These are phyloP conservation scores for Mormoops blainvillei DNA, from an alignment of 2,113 vertebrate genomes.

Conservation along the genomic window DNA sequence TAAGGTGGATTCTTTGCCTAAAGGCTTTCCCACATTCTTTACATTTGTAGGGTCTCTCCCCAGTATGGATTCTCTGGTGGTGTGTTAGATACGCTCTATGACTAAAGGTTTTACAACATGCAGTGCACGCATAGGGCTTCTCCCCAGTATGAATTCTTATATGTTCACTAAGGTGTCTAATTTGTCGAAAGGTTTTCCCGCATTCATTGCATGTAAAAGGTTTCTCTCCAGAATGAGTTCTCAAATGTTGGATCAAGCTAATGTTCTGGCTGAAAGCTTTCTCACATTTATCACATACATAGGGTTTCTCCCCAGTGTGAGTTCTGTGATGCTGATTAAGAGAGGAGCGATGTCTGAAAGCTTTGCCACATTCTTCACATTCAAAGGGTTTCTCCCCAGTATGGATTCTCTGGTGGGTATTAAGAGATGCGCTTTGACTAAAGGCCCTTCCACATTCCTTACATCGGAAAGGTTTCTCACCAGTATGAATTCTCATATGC, in stretches of 20 bases:
- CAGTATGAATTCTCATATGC: slow-evolving; percentile 74
- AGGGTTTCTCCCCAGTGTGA: slow-evolving; percentile 69
- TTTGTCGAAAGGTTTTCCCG: slow-evolving; percentile 71
- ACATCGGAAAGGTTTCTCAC: slow-evolving; percentile 72
- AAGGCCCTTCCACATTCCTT: slow-evolving; percentile 72
- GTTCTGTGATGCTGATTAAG: slow-evolving; percentile 71
- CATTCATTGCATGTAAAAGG: slow-evolving; percentile 68
- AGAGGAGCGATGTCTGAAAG: slow-evolving; percentile 70
- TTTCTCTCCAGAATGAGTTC: slow-evolving; percentile 73
- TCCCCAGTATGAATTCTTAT: slow-evolving; percentile 72
- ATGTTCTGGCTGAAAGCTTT: slow-evolving; percentile 73
- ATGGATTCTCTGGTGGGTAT: slow-evolving; percentile 75
- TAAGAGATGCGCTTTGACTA: slow-evolving; percentile 82
- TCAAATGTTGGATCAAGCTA: slow-evolving; percentile 68
- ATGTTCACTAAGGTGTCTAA: slow-evolving; percentile 70
- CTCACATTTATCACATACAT: slow-evolving; percentile 65
- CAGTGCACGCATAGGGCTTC: slow-evolving; percentile 65
- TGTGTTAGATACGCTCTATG: slow-evolving; percentile 67
- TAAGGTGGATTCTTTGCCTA: slow-evolving; percentile 70
- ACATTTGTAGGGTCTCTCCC: slow-evolving; percentile 73
- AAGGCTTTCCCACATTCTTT: slow-evolving; percentile 74
- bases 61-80: slow-evolving; percentile 71
- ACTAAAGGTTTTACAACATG: slow-evolving; percentile 72
- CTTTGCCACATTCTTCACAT: slow-evolving; percentile 68
- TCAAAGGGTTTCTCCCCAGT: slow-evolving; percentile 75